These are phyloP conservation scores for Lasioglossum malachurum DNA, from an alignment of 2,888 invertebrate genomes.

Conservation along the genomic window DNA sequence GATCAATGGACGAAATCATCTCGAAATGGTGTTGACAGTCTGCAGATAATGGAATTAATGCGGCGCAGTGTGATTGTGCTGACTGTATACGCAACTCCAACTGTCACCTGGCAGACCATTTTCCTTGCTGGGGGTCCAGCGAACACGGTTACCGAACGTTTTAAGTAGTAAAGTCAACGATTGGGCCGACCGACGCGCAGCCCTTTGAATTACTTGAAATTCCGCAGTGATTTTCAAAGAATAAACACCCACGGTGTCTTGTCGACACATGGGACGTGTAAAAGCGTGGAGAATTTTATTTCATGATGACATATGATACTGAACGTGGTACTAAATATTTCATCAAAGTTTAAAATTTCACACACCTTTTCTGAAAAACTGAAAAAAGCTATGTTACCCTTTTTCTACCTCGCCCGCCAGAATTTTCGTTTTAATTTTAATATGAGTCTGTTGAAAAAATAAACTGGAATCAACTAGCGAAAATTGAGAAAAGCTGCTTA, in stretches of 20 bases:
- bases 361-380: not conserved
- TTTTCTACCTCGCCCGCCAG: not conserved
- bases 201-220: not conserved
- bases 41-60: slow-evolving; percentile 14
- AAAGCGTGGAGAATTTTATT: not conserved
- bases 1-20: slow-evolving; percentile 18
- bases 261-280: not conserved
- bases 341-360: not conserved
- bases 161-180: not conserved
- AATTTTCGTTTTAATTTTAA: not conserved
- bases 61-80: not conserved
- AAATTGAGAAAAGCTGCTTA: not conserved
- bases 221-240: not conserved
- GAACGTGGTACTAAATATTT: not conserved
- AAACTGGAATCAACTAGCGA: not conserved
- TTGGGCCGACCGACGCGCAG: not conserved
- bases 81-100: not conserved
- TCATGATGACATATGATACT: not conserved
- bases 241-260: not conserved
- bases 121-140: not conserved
- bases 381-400: no score
- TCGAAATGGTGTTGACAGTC: slow-evolving; percentile 9
- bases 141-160: not conserved
- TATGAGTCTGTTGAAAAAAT: not conserved
- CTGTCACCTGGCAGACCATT: not conserved